Percentiles rank a stretch among this genome's conserved stretches.
Conservation (phyloP, 2,888 invertebrate genomes). For the Heterodera filipjevi region DNA sequence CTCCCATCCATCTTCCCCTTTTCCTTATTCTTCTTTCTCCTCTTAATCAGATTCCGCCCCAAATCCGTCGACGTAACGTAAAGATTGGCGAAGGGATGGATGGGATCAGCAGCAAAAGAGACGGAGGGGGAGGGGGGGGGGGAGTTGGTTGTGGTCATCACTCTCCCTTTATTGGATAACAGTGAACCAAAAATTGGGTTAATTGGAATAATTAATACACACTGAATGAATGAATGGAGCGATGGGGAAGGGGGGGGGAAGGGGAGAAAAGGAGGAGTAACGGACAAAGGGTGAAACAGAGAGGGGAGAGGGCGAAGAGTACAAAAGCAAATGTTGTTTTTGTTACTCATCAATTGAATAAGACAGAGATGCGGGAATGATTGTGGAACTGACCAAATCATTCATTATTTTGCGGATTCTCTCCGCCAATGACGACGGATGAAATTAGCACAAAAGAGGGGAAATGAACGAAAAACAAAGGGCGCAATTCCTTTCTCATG, state of each 20-base stretch:
- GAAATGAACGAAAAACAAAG: background rate
- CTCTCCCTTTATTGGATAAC: background rate
- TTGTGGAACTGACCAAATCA: too few relatives aligned
- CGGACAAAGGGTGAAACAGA: background rate
- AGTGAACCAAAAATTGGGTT: constrained; percentile 8
- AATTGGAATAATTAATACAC: background rate
- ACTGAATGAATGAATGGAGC: background rate
- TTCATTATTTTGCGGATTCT: too few relatives aligned
- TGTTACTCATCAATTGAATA: too few relatives aligned
- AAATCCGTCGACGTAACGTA: background rate
- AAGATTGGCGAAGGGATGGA: background rate
- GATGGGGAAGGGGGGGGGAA: background rate
- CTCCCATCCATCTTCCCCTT: background rate
- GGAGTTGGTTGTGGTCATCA: background rate
- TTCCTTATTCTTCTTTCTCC: background rate
- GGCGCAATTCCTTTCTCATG: too few relatives aligned
- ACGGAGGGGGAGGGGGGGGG: background rate
- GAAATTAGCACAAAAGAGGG: too few relatives aligned
- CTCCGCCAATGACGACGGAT: too few relatives aligned
- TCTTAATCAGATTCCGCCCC: background rate
- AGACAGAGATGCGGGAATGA: too few relatives aligned
- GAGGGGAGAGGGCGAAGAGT: too few relatives aligned
- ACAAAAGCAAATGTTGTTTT: too few relatives aligned
- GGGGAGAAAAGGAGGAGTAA: too few relatives aligned
- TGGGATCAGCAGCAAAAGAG: background rate